phyloP scores from a whole-genome alignment of 2,113 vertebrate genomes.

The Lates calcarifer region DNA sequence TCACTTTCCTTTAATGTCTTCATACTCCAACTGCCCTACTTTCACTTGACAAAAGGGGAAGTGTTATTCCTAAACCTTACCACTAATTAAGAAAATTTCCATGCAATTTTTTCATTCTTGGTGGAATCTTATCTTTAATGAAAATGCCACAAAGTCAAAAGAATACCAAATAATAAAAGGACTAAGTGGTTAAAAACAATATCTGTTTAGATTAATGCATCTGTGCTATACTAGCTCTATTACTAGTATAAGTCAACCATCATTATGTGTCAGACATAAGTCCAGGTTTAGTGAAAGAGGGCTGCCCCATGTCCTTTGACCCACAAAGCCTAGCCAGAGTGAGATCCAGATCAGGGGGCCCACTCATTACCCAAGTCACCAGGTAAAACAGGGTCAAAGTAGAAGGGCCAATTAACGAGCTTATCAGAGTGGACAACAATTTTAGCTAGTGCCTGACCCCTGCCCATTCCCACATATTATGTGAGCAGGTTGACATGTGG shows the following conservation, averaged over 20 bases:
- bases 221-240: not conserved
- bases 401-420: not conserved
- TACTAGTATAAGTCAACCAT: not conserved
- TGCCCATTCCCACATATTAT: not conserved
- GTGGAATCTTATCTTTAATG: not conserved
- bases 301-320: not conserved
- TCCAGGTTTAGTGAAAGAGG: not conserved
- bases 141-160: not conserved
- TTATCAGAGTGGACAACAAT: not conserved
- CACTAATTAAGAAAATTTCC: not conserved
- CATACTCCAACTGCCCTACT: not conserved
- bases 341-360: slow-evolving; percentile 3
- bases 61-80: not conserved
- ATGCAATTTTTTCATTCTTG: not conserved
- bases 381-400: slow-evolving; percentile 2
- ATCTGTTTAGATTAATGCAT: not conserved
- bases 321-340: not conserved
- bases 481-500: slow-evolving; percentile 7
- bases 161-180: not conserved
- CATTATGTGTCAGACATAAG: not conserved
- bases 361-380: not conserved
- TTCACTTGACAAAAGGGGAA: not conserved
- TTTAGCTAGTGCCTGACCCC: not conserved
- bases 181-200: not conserved
- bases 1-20: not conserved